Evolutionary conservation across 2,113 vertebrate species (phyloP).

Genomic region (Silurus meridionalis): DNA sequence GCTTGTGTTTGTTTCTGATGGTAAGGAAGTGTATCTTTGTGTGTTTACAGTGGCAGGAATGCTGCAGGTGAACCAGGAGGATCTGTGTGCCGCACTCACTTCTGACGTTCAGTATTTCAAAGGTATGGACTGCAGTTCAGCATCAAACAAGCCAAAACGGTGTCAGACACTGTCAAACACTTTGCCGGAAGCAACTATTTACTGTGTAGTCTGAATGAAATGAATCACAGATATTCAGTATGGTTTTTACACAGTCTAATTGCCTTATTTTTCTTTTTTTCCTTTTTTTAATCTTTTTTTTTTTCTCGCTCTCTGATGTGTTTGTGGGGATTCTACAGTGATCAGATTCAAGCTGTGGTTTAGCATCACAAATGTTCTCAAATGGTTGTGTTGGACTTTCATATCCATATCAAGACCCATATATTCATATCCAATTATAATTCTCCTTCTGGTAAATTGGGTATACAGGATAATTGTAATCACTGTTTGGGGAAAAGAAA

Average conservation of each 20-base stretch:
- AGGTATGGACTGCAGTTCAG: constrained; percentile 71
- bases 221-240: not conserved
- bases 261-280: not conserved
- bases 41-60: constrained; percentile 79
- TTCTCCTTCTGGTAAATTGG: not conserved
- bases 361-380: not conserved
- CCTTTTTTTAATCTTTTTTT: no score
- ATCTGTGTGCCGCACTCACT: constrained; percentile 85
- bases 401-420: not conserved
- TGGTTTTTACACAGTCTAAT: not conserved
- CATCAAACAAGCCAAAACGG: not conserved
- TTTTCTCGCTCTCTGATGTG: not conserved
- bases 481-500: not conserved
- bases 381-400: not conserved
- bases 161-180: not conserved
- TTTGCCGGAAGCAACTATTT: not conserved
- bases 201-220: not conserved
- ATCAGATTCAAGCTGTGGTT: not conserved
- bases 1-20: not conserved
- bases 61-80: constrained; percentile 85
- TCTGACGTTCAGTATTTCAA: constrained; percentile 90
- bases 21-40: constrained; percentile 26
- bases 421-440: no score
- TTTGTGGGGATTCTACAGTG: not conserved
- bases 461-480: not conserved